Percentiles rank a stretch among this genome's conserved stretches.
Conservation (phyloP, 2,888 invertebrate species). For the Epirrhoe tristata region DNA sequence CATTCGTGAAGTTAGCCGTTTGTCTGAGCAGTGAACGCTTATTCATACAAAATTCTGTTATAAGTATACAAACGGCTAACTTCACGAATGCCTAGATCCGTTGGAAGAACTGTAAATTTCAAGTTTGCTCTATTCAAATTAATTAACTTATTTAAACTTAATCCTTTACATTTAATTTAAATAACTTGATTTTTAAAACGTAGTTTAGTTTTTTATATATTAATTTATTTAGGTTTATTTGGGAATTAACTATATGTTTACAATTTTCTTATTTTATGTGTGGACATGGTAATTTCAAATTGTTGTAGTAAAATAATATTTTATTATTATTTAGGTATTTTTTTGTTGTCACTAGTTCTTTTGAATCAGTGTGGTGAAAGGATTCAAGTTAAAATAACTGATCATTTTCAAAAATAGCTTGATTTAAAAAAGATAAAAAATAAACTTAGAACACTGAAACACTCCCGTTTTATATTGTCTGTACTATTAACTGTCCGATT, state of each 20-base stretch:
- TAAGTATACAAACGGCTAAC: too few relatives aligned
- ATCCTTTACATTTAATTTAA: not conserved
- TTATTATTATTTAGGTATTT: not conserved
- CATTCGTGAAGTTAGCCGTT: too few relatives aligned
- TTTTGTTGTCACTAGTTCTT: not conserved
- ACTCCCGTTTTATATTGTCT: too few relatives aligned
- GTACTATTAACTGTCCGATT: too few relatives aligned
- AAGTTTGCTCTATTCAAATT: not conserved
- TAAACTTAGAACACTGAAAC: too few relatives aligned
- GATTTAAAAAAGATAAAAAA: too few relatives aligned
- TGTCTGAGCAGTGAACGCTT: too few relatives aligned
- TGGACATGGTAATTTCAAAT: slow-evolving; percentile 3
- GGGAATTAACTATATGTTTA: slow-evolving; percentile 26
- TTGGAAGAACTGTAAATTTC: not conserved
- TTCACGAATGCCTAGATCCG: too few relatives aligned
- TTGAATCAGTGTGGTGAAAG: too few relatives aligned
- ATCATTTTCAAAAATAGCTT: too few relatives aligned
- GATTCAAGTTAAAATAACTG: too few relatives aligned
- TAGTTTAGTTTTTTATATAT: slow-evolving; percentile 29
- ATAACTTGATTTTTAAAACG: not conserved
- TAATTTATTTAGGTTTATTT: slow-evolving; percentile 37
- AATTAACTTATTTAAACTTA: not conserved
- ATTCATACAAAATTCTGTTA: too few relatives aligned
- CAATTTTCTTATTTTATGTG: slow-evolving; percentile 13
- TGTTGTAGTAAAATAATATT: slow-evolving; percentile 6